Evolutionary conservation across 2,113 vertebrate species (phyloP), one percentile per base, ranked within the genome.

Genomic region (Mobula birostris): DNA sequence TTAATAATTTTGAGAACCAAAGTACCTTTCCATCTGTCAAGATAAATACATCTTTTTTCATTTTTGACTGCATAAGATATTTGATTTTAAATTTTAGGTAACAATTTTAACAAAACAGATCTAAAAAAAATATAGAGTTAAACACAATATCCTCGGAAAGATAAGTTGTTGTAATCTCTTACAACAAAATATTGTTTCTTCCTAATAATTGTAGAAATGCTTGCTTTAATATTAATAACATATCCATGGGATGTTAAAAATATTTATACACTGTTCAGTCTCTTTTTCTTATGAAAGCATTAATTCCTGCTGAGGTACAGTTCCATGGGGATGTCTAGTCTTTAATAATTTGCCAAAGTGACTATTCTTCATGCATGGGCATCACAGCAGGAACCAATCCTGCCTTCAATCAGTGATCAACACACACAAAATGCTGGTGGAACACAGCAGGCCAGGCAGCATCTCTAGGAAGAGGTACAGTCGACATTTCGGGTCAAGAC

Each of bases 1-100:
- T 92, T 92, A 92, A 93, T 74, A 70, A 27, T 76, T 93, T 93
- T 74, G 21, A 93, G 5, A 74, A 93, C 36, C 70, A 93, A 93
- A 48, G 27, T 40, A 93, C 36, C 24, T 48, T 29, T 93, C 72
- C 66, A 74, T 40, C 70, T 76, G 70, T 93, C 68, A 74, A 74
- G 91, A 93, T 40, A 24, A 93, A 48, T 93, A 93, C 19, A 48
- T 40, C 17, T 74, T 93, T 74, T 48, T 40, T 14, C 24, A 74
- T 93, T 93, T 93, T 27, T 11, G 36, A 14, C 36, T 27, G 8
- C 24, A 24, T 48, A 66, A 40, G 56, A 27, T 93, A 56, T 7
- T 56, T 56, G 21, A 9, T 56, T 72, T 61, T 15, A 63, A 90
- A 72, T 72, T 68, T 91, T 74, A 70, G 15, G 36, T 74, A 27